Evolutionary conservation across 2,113 vertebrate genomes (phyloP), one percentile per base, ranked within the genome.

Genomic region (Dasypus novemcinctus): DNA sequence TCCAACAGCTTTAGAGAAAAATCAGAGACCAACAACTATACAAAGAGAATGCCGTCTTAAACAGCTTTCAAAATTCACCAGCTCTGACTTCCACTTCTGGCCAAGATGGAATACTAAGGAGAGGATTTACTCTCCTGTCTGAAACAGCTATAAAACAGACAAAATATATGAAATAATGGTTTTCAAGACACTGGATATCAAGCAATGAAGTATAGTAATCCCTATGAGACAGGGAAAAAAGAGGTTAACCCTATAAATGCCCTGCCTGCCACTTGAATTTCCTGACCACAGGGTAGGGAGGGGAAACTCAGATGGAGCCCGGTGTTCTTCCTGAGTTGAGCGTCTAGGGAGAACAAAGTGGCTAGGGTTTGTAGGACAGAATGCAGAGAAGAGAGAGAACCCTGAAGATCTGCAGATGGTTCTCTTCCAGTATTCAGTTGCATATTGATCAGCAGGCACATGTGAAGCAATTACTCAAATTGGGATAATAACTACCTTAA

Each of bases 241-340:
- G 75, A 87, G n/a, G 17, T 9, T 38, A 46, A 68, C 12, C 4
- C 79, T 29, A 2, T 5, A 0, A 29, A 10, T 7, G 57, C 52
- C 49, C 54, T 46, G 36, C 38, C n/a, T 15, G 1, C 64, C n/a
- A n/a, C n/a, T n/a, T n/a, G 85, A 43, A 46, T n/a, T 27, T 91
- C 79, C 88, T 93, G 91, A 85, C 71, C 72, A 23, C 52, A 41
- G 87, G 29, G 46, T 61, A 85, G 79, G 74, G 52, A 79, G 17
- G 3, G 33, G 33, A 52, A 64, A 10, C 59, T 18, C 17, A 12
- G 79, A 11, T 2, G 25, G 36, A 38, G 71, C 36, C 87, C 57
- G 27, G 36, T 0, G 1, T 72, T 71, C 79, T 57, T 63, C 59
- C 64, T 3, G 78, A 84, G 82, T 27, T 6, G 43, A 29, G 36